Percentiles rank a stretch among this genome's conserved stretches.
These are phyloP conservation scores for Chrysomallon squamiferum DNA, from an alignment of 1,140 invertebrate species.

Conservation along the genomic window DNA sequence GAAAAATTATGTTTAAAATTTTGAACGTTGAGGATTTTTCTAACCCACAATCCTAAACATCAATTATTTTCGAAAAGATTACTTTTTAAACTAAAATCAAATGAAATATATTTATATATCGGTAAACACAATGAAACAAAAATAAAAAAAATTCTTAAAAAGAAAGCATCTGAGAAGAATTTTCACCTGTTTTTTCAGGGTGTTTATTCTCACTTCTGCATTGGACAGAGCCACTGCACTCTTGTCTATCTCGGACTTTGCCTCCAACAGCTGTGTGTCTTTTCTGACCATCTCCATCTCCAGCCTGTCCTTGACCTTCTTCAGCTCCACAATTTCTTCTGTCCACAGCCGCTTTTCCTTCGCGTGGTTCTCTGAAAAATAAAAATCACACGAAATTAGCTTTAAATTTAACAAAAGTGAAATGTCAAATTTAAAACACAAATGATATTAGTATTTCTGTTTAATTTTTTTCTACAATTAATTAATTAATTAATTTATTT, in stretches of 20 bases:
- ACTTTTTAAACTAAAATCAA: no score
- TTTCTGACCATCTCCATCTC: constrained; percentile 44
- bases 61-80: no score
- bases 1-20: no score
- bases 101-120: no score
- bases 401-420: neutral
- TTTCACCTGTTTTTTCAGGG: constrained; percentile 54
- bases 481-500: no score
- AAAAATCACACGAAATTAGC: no score
- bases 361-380: constrained; percentile 31
- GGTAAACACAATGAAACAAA: no score
- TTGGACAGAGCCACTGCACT: constrained; percentile 47
- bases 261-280: constrained; percentile 47
- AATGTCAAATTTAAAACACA: neutral
- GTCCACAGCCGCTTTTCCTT: constrained; percentile 56
- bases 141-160: no score
- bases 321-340: constrained; percentile 58
- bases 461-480: no score
- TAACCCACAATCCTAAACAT: no score
- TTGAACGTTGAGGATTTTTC: no score
- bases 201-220: constrained; percentile 52
- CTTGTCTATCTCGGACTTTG: constrained; percentile 51
- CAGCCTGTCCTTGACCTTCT: constrained; percentile 52
- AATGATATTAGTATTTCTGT: neutral
- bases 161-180: no score